A percentile compares a stretch with the other conserved stretches of the same genome.
phyloP scores from a whole-genome alignment of 2,113 vertebrate genomes.

The Cacatua alba region DNA sequence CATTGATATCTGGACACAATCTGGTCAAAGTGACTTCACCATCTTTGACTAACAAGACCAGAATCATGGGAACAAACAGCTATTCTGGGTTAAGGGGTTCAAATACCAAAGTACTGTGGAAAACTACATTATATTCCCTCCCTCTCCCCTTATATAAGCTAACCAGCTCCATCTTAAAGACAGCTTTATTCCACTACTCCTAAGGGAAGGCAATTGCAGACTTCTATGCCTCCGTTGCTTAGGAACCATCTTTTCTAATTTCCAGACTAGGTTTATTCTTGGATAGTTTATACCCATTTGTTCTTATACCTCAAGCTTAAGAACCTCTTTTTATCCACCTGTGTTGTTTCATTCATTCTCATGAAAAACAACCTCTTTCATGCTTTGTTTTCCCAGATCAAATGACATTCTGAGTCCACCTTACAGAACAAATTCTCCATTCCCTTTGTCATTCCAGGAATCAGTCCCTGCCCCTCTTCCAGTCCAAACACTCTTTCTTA shows the following conservation, averaged over 20 bases:
- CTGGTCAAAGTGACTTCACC: neutral
- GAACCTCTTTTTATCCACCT: neutral
- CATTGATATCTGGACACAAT: neutral
- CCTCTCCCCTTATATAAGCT: neutral
- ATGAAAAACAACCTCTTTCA: neutral
- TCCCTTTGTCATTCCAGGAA: neutral
- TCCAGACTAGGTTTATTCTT: slow-evolving; percentile 54
- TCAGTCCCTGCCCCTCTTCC: neutral
- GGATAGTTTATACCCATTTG: slow-evolving; percentile 24
- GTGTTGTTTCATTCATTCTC: neutral
- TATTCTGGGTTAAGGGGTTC: neutral
- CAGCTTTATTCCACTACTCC: slow-evolving; percentile 1
- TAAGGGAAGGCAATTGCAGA: slow-evolving; percentile 32
- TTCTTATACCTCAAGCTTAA: neutral
- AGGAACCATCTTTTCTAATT: slow-evolving; percentile 60
- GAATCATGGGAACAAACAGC: accelerated
- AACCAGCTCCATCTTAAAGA: slow-evolving; percentile 5
- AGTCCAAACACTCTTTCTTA: neutral
- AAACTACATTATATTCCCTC: neutral
- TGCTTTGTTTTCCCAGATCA: neutral
- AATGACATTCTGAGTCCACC: neutral
- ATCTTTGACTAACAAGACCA: neutral
- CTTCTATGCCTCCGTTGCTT: slow-evolving; percentile 38
- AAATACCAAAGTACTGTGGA: neutral
- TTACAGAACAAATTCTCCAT: neutral